Conservation (phyloP, 2,888 invertebrate species). For the Brachylomia viminalis region DNA sequence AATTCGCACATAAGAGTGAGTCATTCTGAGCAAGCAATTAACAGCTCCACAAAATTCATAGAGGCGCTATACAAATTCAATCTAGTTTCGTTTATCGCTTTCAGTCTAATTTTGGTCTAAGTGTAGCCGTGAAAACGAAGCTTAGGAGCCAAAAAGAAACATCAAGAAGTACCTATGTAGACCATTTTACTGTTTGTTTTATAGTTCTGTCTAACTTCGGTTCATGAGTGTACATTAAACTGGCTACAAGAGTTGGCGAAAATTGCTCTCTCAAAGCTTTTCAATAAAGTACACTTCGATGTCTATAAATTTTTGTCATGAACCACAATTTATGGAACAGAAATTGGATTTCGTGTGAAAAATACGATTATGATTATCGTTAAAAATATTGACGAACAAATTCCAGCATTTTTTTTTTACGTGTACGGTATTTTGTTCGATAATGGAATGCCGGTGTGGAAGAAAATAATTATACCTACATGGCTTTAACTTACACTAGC, state of each 20-base stretch:
- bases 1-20: constrained; percentile 20
- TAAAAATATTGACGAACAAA: constrained; percentile 32
- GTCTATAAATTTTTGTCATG: constrained; percentile 51
- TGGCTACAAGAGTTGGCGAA: constrained; percentile 24
- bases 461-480: background rate
- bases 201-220: constrained; percentile 43
- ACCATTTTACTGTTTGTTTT: constrained; percentile 41
- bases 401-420: constrained; percentile 3
- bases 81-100: constrained; percentile 49
- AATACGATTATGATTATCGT: constrained; percentile 51
- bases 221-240: constrained; percentile 45
- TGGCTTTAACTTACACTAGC: background rate
- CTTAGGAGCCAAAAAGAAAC: constrained; percentile 43
- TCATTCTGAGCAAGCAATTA: constrained; percentile 51
- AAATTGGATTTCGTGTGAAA: constrained; percentile 52
- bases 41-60: constrained; percentile 34
- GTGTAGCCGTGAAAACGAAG: constrained; percentile 35
- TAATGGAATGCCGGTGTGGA: background rate
- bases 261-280: constrained; percentile 47
- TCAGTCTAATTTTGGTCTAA: constrained; percentile 43
- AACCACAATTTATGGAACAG: constrained; percentile 42
- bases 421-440: background rate
- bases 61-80: constrained; percentile 49
- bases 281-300: constrained; percentile 41
- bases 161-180: constrained; percentile 43